Evolutionary conservation across 1,140 invertebrate genomes (phyloP), one percentile per base, ranked within the genome.

Genomic region (Diploscapter pachys): DNA sequence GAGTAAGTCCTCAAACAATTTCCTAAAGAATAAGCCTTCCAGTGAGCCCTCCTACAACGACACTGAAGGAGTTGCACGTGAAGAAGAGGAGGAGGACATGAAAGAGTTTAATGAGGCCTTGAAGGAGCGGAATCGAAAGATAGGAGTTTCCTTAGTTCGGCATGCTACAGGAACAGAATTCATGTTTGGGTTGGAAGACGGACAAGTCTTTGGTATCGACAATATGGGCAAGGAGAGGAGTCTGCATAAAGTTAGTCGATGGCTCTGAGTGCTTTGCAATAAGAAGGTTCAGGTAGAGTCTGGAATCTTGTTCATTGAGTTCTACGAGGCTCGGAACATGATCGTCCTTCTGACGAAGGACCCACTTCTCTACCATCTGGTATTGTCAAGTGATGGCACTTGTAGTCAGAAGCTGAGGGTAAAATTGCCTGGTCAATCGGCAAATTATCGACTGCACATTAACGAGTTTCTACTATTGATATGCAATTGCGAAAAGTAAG

Each of bases 401-500:
- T 65, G 51, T 51, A 51, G 53, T 65, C 59, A 57, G 52, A n/a
- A 57, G 73, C 70, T 52, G 31, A 74, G 64, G 31, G 73, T 74
- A 3, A 74, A 74, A 62, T 51, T 74, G 2, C 56, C 56, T 3
- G 73, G 73, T 52, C 68, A 62, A 57, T 4, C 64, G 8, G 73
- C 68, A 8, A 69, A 51, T 49, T 74, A 74, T 31, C 55, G 52
- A 31, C 49, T 74, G n/a, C 53, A 66, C 6, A 48, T 74, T n/a
- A 53, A 64, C n/a, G 73, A 74, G 49, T 65, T 59, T 48, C 9
- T 87, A 51, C 70, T 84, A 6, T 80, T 80, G 3, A 78, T 86
- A 57, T 76, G 76, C 57, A 81, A 79, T 64, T 75, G 78, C 2
- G 81, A 83, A 9, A 72, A 78, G 65, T 31, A 31, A 31, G 31